phyloP scores from a whole-genome alignment of 2,888 invertebrate genomes.

The Pteria penguin region DNA sequence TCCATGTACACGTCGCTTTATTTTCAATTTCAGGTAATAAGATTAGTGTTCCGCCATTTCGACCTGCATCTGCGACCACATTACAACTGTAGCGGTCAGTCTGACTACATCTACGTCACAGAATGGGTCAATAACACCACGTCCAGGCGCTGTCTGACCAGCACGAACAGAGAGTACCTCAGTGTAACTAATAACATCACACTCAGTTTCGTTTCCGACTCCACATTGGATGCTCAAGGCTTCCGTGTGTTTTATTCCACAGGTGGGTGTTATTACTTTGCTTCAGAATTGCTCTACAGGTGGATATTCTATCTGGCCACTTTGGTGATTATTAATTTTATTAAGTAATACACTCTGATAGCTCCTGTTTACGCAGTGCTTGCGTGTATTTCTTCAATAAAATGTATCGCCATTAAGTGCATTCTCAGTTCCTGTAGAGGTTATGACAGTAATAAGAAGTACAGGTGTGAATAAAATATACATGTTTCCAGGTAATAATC shows the following conservation, averaged over 20 bases:
- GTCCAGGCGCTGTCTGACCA: slow-evolving; percentile 61
- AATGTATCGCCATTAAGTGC: too few relatives aligned
- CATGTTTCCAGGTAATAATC: too few relatives aligned
- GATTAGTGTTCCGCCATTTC: slow-evolving; percentile 69
- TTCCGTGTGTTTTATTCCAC: slow-evolving; percentile 72
- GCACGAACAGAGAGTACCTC: slow-evolving; percentile 64
- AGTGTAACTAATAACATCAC: slow-evolving; percentile 65
- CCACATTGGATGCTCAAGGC: slow-evolving; percentile 71
- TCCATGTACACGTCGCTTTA: too few relatives aligned
- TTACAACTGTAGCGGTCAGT: slow-evolving; percentile 60
- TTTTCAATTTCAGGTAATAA: slow-evolving; percentile 74
- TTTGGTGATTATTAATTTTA: too few relatives aligned
- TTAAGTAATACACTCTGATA: too few relatives aligned
- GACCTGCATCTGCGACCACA: slow-evolving; percentile 65
- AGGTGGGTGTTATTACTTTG: slow-evolving; percentile 55
- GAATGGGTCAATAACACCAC: slow-evolving; percentile 58
- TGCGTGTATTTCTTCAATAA: too few relatives aligned
- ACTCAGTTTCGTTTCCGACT: slow-evolving; percentile 68
- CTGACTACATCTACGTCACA: slow-evolving; percentile 67
- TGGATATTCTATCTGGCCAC: too few relatives aligned
- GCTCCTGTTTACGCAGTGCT: too few relatives aligned
- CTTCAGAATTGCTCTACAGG: neutral
- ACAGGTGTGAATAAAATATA: too few relatives aligned
- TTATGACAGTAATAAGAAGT: too few relatives aligned
- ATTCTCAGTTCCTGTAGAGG: too few relatives aligned